Percentiles rank a stretch among this genome's conserved stretches.
Evolutionary conservation across 2,888 invertebrate genomes (phyloP).

Genomic region (Catocala fraxini): DNA sequence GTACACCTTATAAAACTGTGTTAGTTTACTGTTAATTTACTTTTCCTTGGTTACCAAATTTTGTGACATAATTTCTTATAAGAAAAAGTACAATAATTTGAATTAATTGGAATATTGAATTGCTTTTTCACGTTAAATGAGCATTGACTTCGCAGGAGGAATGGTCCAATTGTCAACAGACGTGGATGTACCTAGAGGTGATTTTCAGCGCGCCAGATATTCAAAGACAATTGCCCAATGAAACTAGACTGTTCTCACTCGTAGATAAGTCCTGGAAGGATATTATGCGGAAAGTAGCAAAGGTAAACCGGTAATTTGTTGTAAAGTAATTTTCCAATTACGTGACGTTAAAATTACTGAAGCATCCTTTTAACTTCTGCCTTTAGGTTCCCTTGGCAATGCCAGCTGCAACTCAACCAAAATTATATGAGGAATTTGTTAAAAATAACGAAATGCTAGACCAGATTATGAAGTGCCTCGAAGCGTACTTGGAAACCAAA

Average conservation of each 20-base stretch:
- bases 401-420: conserved; percentile 92
- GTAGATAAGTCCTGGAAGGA: conserved; percentile 97
- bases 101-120: no score
- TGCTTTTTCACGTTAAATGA: no score
- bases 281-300: conserved; percentile 93
- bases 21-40: no score
- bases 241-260: conserved; percentile 94
- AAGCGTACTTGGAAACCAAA: conserved; percentile 96
- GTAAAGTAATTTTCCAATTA: no score
- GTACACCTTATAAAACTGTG: no score
- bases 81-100: no score
- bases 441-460: conserved; percentile 94
- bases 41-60: no score
- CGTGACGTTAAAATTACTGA: background rate
- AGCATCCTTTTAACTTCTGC: no score
- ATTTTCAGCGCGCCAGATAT: conserved; percentile 98
- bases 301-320: conserved; percentile 77
- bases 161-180: conserved; percentile 95
- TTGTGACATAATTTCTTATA: no score
- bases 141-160: conserved; percentile 89
- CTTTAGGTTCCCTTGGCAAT: conserved; percentile 92
- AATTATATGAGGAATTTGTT: conserved; percentile 90
- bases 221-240: conserved; percentile 96
- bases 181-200: conserved; percentile 98
- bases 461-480: conserved; percentile 96